A percentile compares a stretch with the other conserved stretches of the same genome.
Conservation (phyloP, 2,113 vertebrate species). For the Rhinogobius similis region DNA sequence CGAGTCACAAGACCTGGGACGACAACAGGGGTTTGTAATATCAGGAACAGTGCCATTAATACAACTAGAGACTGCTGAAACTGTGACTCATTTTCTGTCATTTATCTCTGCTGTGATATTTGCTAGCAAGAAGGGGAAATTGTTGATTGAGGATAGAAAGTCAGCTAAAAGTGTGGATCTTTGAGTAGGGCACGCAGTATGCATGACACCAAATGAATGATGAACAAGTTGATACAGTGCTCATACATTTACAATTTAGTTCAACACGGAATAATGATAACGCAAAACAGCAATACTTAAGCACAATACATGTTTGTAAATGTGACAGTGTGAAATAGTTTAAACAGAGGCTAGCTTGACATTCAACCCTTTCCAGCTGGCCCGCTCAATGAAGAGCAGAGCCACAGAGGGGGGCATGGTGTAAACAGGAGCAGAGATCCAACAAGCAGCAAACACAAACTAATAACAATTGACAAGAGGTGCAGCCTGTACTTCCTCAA, state of each 20-base stretch:
- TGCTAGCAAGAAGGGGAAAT: not conserved
- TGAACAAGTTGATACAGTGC: not conserved
- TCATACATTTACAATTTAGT: not conserved
- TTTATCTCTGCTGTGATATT: not conserved
- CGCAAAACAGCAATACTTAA: not conserved
- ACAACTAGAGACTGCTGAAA: not conserved
- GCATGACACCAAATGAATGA: too few relatives aligned
- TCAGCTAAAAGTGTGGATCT: not conserved
- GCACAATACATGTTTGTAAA: not conserved
- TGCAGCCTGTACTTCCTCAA: not conserved
- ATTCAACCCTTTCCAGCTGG: too few relatives aligned
- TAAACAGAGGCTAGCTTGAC: not conserved
- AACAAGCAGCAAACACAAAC: not conserved
- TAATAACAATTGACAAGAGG: not conserved
- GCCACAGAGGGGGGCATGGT: not conserved
- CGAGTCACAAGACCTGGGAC: conserved; percentile 52
- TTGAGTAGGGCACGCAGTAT: not conserved
- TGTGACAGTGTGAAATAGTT: not conserved
- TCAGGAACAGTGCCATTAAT: not conserved
- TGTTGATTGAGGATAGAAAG: too few relatives aligned
- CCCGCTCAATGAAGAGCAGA: not conserved
- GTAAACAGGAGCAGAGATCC: not conserved
- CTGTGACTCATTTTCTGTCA: not conserved
- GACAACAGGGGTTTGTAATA: conserved; percentile 2
- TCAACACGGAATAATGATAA: not conserved